These are phyloP conservation scores for Galaxias olidus DNA, from an alignment of 2,797 vertebrate species.

Conservation along the genomic window DNA sequence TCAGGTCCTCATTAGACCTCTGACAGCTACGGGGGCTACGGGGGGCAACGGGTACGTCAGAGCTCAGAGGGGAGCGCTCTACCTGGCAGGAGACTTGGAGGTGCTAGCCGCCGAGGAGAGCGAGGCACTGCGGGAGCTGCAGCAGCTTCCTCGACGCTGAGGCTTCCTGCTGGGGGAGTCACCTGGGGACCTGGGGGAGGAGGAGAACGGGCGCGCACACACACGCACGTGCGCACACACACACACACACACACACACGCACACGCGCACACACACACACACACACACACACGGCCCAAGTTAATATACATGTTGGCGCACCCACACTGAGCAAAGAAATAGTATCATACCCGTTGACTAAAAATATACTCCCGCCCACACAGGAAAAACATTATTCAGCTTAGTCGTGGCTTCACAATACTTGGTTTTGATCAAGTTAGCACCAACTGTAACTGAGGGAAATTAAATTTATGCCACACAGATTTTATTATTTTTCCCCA, in stretches of 20 bases:
- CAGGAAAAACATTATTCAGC: background rate
- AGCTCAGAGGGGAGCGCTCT: slow-evolving; percentile 22
- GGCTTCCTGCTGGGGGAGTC: slow-evolving; percentile 84
- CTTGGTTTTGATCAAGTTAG: too few species aligned
- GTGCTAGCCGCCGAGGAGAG: slow-evolving; percentile 85
- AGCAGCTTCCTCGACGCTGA: slow-evolving; percentile 88
- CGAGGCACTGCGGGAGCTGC: slow-evolving; percentile 88
- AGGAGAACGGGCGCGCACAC: slow-evolving; percentile 23
- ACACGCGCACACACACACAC: slow-evolving; percentile 27
- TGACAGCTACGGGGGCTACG: slow-evolving; percentile 5
- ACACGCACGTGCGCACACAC: slow-evolving; percentile 29
- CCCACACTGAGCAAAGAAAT: background rate
- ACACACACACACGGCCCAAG: slow-evolving; percentile 19
- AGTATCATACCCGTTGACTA: background rate
- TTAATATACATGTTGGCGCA: background rate
- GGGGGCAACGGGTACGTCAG: background rate
- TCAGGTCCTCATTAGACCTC: background rate
- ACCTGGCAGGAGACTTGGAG: slow-evolving; percentile 92
- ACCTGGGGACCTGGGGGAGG: slow-evolving; percentile 80
- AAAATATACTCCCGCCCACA: slow-evolving; percentile 5
- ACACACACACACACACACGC: slow-evolving; percentile 14
- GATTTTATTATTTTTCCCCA: slow-evolving; percentile 31
- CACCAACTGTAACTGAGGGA: too few species aligned
- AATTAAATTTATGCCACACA: background rate
- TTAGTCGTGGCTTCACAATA: background rate